Evolutionary conservation across 37 sponge, comb jelly and placozoan species (phyloP).

Genomic region (Cliona cf. orientalis): DNA sequence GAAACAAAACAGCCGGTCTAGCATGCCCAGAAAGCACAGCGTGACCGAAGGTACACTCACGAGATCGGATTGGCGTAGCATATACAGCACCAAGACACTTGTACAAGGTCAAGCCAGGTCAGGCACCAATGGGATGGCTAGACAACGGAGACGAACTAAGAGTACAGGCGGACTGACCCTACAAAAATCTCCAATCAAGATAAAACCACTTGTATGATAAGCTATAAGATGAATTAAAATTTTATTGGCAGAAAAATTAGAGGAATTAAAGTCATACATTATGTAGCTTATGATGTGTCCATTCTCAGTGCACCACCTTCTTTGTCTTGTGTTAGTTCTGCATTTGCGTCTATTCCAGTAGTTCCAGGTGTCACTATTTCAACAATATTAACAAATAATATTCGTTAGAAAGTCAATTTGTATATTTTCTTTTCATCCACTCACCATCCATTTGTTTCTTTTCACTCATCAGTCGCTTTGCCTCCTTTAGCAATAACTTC

Average conservation of each 20-base stretch:
- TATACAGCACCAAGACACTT: background rate
- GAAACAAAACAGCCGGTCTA: background rate
- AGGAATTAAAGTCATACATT: too few relatives aligned
- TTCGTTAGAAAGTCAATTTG: too few relatives aligned
- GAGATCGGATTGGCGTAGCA: background rate
- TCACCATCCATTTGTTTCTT: constrained; percentile 20
- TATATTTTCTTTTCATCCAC: too few relatives aligned
- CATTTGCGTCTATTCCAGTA: too few relatives aligned
- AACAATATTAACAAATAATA: too few relatives aligned
- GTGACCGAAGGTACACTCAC: too few relatives aligned
- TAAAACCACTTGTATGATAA: background rate
- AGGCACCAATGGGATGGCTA: background rate
- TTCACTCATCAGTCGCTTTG: constrained; percentile 23
- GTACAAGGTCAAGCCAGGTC: background rate
- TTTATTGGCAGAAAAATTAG: too few relatives aligned
- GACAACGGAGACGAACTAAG: background rate
- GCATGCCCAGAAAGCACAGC: background rate
- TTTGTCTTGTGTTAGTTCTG: too few relatives aligned
- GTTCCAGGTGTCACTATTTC: too few relatives aligned
- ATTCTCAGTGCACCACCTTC: too few relatives aligned
- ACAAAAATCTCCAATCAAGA: background rate
- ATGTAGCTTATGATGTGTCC: too few relatives aligned
- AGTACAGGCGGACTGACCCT: background rate
- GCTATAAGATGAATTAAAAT: background rate
- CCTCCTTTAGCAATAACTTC: constrained; percentile 35